Conservation (phyloP, 2,797 vertebrate genomes). For the Melanotaenia nigrans region DNA sequence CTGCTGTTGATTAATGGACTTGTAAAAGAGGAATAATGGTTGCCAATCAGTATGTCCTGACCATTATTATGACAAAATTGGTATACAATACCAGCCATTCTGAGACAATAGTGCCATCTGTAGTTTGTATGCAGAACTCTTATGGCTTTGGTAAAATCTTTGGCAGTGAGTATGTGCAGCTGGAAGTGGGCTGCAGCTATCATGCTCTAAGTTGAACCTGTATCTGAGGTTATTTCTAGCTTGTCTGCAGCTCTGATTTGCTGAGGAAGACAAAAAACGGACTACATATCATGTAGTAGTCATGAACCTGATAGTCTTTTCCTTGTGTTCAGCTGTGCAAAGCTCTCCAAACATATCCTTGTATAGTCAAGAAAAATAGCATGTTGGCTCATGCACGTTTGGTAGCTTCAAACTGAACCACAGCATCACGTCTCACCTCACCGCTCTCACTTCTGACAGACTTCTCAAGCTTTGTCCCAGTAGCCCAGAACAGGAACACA, state of each 20-base stretch:
- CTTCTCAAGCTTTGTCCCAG: slow-evolving; percentile 12
- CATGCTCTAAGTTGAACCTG: slow-evolving; percentile 16
- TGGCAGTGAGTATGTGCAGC: slow-evolving; percentile 3
- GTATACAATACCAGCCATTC: slow-evolving; percentile 35
- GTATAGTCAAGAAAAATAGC: slow-evolving; percentile 47
- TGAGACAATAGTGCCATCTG: slow-evolving; percentile 86
- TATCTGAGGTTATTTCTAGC: slow-evolving; percentile 21
- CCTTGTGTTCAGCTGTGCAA: slow-evolving; percentile 29
- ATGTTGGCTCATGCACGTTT: slow-evolving; percentile 12
- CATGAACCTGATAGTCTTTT: slow-evolving; percentile 42
- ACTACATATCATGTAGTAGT: slow-evolving; percentile 30
- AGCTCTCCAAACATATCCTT: slow-evolving; percentile 44
- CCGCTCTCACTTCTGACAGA: slow-evolving; percentile 18
- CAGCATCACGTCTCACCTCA: slow-evolving; percentile 25
- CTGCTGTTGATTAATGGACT: slow-evolving; percentile 62
- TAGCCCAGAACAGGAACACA: slow-evolving; percentile 1
- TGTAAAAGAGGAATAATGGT: slow-evolving; percentile 66
- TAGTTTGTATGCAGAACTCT: slow-evolving; percentile 73
- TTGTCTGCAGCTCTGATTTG: slow-evolving; percentile 40
- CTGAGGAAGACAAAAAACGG: slow-evolving; percentile 12
- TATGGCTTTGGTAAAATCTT: neutral
- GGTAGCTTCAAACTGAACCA: slow-evolving; percentile 14
- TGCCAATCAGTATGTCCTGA: slow-evolving; percentile 66
- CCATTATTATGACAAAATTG: slow-evolving; percentile 44
- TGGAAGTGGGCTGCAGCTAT: slow-evolving; percentile 11